These are phyloP conservation scores for Agrochola litura DNA, from an alignment of 2,888 invertebrate species.

Conservation along the genomic window DNA sequence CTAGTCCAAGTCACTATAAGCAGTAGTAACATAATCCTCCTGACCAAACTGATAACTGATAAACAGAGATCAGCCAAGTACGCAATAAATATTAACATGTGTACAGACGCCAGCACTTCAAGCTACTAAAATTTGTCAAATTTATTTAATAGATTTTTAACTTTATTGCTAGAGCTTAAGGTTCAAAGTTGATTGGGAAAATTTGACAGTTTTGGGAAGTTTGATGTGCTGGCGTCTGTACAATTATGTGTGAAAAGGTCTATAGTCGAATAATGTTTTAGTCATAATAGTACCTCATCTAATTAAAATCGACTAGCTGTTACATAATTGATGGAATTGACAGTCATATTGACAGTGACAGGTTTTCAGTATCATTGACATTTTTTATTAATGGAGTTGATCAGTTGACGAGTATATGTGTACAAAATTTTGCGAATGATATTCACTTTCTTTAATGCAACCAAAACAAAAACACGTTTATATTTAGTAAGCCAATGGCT, in stretches of 20 bases:
- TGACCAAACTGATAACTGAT: no score
- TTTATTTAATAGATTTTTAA: no score
- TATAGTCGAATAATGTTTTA: background rate
- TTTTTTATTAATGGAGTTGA: conserved; percentile 22
- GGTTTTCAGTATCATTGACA: background rate
- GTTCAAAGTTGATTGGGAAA: no score
- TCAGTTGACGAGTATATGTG: conserved; percentile 25
- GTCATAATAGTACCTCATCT: rapidly evolving
- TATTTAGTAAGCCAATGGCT: background rate
- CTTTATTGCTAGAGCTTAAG: no score
- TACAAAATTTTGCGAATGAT: conserved; percentile 32
- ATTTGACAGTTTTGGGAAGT: no score
- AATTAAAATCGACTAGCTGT: conserved; percentile 19
- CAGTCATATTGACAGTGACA: conserved; percentile 47
- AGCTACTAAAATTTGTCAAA: no score
- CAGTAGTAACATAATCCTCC: no score
- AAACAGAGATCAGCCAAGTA: no score
- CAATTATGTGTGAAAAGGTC: background rate
- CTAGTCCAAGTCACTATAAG: no score
- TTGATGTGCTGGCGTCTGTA: no score
- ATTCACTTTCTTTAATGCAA: conserved; percentile 12
- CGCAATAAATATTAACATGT: no score
- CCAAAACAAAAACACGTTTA: conserved; percentile 3
- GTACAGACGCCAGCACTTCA: no score
- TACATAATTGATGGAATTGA: conserved; percentile 11